Percentiles rank a stretch among this genome's conserved stretches.
These are phyloP conservation scores for Eubasilissa regina DNA, from an alignment of 1,140 invertebrate species.

Conservation along the genomic window DNA sequence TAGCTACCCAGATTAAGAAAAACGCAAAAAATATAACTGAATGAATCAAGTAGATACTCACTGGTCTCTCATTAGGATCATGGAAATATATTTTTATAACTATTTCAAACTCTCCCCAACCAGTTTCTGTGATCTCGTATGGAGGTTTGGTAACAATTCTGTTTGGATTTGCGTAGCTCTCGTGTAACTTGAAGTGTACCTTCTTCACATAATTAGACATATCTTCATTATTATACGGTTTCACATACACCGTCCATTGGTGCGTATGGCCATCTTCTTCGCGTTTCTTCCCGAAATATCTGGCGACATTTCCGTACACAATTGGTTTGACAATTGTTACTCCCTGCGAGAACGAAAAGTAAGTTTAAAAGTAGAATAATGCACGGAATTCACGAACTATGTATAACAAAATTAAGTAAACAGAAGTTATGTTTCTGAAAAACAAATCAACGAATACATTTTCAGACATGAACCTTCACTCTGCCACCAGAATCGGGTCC, in stretches of 20 bases:
- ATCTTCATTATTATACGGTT: slow-evolving; percentile 94
- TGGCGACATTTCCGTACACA: slow-evolving; percentile 96
- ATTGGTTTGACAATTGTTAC: slow-evolving; percentile 95
- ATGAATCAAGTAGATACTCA: slow-evolving; percentile 71
- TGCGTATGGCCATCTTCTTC: slow-evolving; percentile 99
- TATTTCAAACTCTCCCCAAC: slow-evolving; percentile 99
- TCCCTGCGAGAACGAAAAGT: slow-evolving; percentile 75
- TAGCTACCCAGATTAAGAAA: too few species aligned
- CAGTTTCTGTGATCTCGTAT: slow-evolving; percentile 98
- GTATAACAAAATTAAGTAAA: too few species aligned
- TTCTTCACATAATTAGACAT: slow-evolving; percentile 97
- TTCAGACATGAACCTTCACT: slow-evolving; percentile 75
- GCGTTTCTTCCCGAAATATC: slow-evolving; percentile 97
- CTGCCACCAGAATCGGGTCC: slow-evolving; percentile 87
- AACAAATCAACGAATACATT: neutral
- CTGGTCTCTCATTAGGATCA: slow-evolving; percentile 96
- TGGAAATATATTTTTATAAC: slow-evolving; percentile 98
- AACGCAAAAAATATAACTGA: too few species aligned
- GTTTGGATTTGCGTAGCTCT: slow-evolving; percentile 97
- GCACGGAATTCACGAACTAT: neutral
- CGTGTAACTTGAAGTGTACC: slow-evolving; percentile 97
- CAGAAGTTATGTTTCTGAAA: too few species aligned
- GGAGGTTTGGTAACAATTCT: slow-evolving; percentile 94
- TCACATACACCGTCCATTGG: slow-evolving; percentile 98
- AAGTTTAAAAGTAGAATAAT: neutral